Evolutionary conservation across 2,797 vertebrate species (phyloP), one percentile per base, ranked within the genome.

Genomic region (Chaetodon trifasciatus): DNA sequence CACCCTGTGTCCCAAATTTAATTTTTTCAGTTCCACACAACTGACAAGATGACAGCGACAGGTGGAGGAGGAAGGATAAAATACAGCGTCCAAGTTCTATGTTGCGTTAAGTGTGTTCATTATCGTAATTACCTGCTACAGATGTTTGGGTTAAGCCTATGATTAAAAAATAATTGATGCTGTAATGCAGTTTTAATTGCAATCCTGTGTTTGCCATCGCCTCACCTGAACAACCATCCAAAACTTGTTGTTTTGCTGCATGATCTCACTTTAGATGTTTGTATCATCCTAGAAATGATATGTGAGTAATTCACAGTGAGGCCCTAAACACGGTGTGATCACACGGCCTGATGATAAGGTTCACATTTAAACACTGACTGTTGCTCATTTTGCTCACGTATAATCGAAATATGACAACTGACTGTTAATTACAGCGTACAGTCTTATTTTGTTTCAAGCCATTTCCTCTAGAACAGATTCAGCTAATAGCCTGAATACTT

Each of bases 401-500:
- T 3, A 8, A 9, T 11, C 3, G 2, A 53, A 40, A 21, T 24
- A 47, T 19, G 5, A 64, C 13, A n/a, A 61, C 0, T 19, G 24
- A 19, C 46, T 64, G 21, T 49, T 57, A 2, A 3, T 40, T 1
- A 42, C 24, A 15, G 9, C 49, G n/a, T 13, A 50, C 3, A 2
- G 1, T 9, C 5, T 47, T 10, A 55, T 21, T 10, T 12, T 35
- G 3, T 47, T 24, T 21, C 2, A 56, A 37, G n/a, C 55, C 5
- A 63, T 71, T 74, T 39, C 6, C 17, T 32, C 24, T 0, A 9
- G 16, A 24, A 23, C 11, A 32, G 28, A 32, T 57, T 71, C 17
- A 46, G 15, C 40, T 53, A 19, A 44, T 10, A 11, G n/a, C 0
- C n/a, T n/a, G 40, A 69, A 82, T 46, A 78, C 44, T 40, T 74